Conservation (phyloP, 2,888 invertebrate species). For the Pycnomerus fuliginosus region DNA sequence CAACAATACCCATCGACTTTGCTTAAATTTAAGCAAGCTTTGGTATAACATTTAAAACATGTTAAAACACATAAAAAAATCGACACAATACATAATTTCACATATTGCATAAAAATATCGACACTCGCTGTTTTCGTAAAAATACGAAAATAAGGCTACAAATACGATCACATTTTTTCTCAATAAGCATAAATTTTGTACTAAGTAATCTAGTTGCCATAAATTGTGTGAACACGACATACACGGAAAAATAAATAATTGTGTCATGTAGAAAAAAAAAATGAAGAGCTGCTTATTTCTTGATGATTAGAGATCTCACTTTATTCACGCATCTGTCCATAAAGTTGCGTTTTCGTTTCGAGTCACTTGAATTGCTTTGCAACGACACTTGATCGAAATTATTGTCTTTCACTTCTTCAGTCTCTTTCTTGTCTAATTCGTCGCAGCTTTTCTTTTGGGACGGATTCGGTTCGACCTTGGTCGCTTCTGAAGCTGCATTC, state of each 20-base stretch:
- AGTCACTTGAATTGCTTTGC: conserved; percentile 58
- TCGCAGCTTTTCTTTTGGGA: conserved; percentile 47
- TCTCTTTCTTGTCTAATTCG: conserved; percentile 38
- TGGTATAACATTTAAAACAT: conserved; percentile 32
- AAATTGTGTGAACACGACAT: conserved; percentile 16
- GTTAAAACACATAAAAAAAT: conserved; percentile 20
- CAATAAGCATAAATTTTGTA: conserved; percentile 39
- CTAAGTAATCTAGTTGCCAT: conserved; percentile 44
- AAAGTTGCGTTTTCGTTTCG: conserved; percentile 74
- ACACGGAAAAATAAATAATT: conserved; percentile 17
- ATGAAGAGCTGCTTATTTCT: conserved; percentile 36
- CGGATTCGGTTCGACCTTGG: conserved; percentile 40
- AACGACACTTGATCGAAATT: conserved; percentile 56
- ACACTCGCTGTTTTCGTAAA: background rate
- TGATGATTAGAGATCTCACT: conserved; percentile 74
- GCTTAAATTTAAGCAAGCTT: conserved; percentile 40
- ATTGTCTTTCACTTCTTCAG: conserved; percentile 27
- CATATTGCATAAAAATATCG: conserved; percentile 2
- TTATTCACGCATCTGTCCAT: conserved; percentile 84
- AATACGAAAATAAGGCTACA: background rate
- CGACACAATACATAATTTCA: too few relatives aligned
- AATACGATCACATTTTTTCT: background rate
- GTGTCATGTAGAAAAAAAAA: conserved; percentile 20
- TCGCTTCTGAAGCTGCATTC: conserved; percentile 30
- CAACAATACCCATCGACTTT: conserved; percentile 36